Base-by-base conservation (phyloP, 1,140 invertebrate species). In the Portunus trituberculatus region DNA sequence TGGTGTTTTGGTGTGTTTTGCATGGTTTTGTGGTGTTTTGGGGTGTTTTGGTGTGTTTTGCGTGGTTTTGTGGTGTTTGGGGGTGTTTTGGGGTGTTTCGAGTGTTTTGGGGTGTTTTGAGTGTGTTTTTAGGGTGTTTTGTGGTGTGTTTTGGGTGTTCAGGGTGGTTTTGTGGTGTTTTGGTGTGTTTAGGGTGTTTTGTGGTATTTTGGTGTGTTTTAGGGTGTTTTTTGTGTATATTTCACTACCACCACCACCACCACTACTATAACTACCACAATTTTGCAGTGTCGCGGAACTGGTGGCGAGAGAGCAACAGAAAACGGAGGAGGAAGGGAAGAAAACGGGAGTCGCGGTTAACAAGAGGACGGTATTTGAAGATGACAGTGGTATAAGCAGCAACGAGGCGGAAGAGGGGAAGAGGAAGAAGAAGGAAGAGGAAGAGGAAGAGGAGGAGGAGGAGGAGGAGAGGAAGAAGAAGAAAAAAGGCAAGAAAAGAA, bases 351-450 rank as follows among this genome's bases (percentile, higher is more conserved):
- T 6, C 39, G 39, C 1, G 39, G 1, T 14, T 0, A 93, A 86
- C 29, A 86, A 31, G 32, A 48, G 31, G 20, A 87, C 52, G 8
- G 32, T 59, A 4, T 87, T 93, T 87, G 92, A 93, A 59, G 83
- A 87, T 16, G 92, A 93, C 20, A 93, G 92, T 52, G 92, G 92
- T 20, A 93, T 93, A 6, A 93, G 92, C n/a, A 93, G 83, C 12
- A 93, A 52, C 67, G 92, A 87, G 16, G 48, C 48, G 2, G 31
- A 59, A 0, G 83, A 93, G 20, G 67, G 67, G 20, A 76, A 76
- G n/a, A 76, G 20, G n/a, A 25, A 76, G n/a, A n/a, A 8, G 67
- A n/a, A 76, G 67, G 67, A 76, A 8, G 67, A 76, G n/a, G 67
- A 76, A 25, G 67, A 76, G n/a, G 67, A 76, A 25, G 67, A 76